Evolutionary conservation across 2,797 vertebrate genomes (phyloP).

Genomic region (Macrochelys suwanniensis): DNA sequence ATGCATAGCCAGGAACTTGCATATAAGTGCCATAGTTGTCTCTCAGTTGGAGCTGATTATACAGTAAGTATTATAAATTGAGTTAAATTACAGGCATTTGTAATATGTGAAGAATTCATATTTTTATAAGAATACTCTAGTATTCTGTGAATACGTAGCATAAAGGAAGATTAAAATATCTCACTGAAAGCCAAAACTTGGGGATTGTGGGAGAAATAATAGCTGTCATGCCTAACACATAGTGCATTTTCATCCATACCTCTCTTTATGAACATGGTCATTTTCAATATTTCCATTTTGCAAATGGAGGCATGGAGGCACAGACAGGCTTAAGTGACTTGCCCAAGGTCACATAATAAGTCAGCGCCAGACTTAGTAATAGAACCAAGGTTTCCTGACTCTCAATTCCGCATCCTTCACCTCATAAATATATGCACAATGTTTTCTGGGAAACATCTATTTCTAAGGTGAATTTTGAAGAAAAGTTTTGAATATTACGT

Average conservation of each 20-base stretch:
- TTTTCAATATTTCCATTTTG: neutral
- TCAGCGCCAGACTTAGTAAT: neutral
- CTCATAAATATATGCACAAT: neutral
- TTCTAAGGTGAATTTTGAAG: neutral
- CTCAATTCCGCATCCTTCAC: neutral
- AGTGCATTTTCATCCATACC: neutral
- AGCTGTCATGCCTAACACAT: neutral
- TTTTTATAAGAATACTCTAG: neutral
- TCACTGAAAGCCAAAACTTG: neutral
- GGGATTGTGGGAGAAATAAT: neutral
- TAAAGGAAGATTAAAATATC: neutral
- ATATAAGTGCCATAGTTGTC: neutral
- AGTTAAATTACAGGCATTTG: neutral
- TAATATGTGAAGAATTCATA: neutral
- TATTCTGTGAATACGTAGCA: neutral
- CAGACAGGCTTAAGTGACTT: neutral
- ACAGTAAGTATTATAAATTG: neutral
- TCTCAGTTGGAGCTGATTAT: neutral
- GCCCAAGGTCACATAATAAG: neutral
- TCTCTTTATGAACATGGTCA: neutral
- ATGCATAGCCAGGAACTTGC: neutral
- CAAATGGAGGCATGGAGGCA: neutral
- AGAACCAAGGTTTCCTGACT: neutral
- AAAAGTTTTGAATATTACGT: neutral
- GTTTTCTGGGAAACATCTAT: neutral